Conservation (phyloP, 2,113 vertebrate species). For the Leiothrix lutea region DNA sequence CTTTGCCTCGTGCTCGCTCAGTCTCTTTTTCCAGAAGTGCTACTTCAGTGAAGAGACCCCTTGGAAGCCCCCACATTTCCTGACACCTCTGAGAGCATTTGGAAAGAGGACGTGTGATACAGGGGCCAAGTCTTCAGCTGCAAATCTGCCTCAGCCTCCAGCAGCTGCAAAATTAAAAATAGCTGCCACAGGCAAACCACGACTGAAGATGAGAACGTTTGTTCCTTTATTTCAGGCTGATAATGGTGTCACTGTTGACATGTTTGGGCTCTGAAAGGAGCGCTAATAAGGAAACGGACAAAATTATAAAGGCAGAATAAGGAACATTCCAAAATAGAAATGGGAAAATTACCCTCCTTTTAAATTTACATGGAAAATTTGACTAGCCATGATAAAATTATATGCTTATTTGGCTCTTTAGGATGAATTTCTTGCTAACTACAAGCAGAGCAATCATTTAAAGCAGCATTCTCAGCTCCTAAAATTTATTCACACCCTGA, state of each 20-base stretch:
- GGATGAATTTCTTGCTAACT: constrained; percentile 11
- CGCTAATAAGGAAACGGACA: constrained; percentile 41
- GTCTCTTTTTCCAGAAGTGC: not conserved
- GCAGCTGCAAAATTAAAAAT: constrained; percentile 50
- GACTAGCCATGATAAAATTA: constrained; percentile 34
- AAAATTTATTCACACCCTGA: not conserved
- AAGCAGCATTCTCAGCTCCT: not conserved
- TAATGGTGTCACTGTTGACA: constrained; percentile 23
- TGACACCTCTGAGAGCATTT: not conserved
- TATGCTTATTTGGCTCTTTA: constrained; percentile 33
- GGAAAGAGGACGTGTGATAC: not conserved
- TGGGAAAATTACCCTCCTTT: not conserved
- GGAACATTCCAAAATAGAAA: constrained; percentile 42
- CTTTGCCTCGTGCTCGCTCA: not conserved
- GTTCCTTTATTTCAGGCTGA: constrained; percentile 25
- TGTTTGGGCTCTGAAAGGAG: constrained; percentile 46
- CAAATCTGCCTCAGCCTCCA: not conserved
- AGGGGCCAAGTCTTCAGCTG: not conserved
- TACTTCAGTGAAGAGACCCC: not conserved
- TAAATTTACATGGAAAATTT: constrained; percentile 27
- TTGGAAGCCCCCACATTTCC: not conserved
- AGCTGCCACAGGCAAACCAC: not conserved
- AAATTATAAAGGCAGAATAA: constrained; percentile 10
- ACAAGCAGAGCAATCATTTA: constrained; percentile 44
- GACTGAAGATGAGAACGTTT: not conserved